These are phyloP conservation scores for Parauchenoglanis ngamensis DNA, from an alignment of 2,797 vertebrate species.

Conservation along the genomic window DNA sequence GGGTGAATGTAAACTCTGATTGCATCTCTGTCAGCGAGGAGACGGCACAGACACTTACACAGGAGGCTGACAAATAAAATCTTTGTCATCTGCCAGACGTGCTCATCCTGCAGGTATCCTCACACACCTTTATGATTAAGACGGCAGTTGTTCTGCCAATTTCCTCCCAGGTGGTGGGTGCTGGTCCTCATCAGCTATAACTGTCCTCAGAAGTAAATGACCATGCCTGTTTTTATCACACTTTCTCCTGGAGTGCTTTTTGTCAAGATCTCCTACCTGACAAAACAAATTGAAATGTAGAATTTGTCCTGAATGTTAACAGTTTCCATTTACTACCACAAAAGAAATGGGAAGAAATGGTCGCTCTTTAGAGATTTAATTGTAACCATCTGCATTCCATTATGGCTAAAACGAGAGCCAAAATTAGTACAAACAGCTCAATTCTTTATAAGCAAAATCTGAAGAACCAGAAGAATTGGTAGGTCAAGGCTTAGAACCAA, in stretches of 20 bases:
- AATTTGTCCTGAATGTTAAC: conserved; percentile 8
- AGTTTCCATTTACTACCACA: conserved; percentile 9
- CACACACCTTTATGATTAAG: conserved; percentile 21
- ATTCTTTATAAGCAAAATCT: neutral
- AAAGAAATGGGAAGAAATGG: neutral
- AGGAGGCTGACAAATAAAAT: conserved; percentile 47
- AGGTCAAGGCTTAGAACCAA: conserved; percentile 30
- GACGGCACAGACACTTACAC: conserved; percentile 33
- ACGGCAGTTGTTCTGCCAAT: conserved; percentile 29
- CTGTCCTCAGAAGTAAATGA: conserved; percentile 33
- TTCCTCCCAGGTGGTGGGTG: conserved; percentile 21
- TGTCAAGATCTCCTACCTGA: conserved; percentile 20
- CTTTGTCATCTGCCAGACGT: conserved; percentile 41
- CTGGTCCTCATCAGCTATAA: conserved; percentile 33
- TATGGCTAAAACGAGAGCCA: neutral
- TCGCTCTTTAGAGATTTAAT: neutral
- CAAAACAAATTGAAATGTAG: conserved; percentile 43
- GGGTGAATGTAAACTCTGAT: conserved; percentile 54
- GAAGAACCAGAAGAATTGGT: neutral
- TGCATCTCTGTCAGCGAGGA: conserved; percentile 35
- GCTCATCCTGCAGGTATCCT: conserved; percentile 41
- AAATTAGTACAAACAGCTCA: conserved; percentile 6
- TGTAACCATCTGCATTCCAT: neutral
- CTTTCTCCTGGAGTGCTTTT: conserved; percentile 37
- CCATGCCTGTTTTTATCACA: conserved; percentile 39